Percentiles rank a stretch among this genome's conserved stretches.
phyloP scores from a whole-genome alignment of 2,113 vertebrate genomes.

The Genyomyrus donnyi region DNA sequence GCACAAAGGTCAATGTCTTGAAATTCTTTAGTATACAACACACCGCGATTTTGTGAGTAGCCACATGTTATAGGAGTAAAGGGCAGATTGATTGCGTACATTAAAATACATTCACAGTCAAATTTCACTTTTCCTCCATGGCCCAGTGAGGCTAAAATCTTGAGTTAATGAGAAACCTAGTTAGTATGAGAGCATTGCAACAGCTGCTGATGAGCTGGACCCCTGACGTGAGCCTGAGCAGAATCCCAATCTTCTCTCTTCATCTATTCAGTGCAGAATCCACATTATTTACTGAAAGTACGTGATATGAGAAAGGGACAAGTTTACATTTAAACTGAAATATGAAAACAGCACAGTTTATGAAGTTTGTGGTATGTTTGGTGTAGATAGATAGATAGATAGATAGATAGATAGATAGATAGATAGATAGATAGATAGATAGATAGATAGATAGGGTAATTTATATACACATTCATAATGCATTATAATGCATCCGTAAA shows the following conservation, averaged over 20 bases:
- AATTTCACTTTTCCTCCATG: not conserved
- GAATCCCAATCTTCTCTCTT: not conserved
- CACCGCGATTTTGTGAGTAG: not conserved
- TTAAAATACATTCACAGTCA: not conserved
- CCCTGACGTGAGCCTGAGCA: not conserved
- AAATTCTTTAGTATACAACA: not conserved
- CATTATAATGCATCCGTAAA: too few species aligned
- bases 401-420: too few species aligned
- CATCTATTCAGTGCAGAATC: not conserved
- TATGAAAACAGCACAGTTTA: not conserved
- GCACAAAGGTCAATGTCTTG: not conserved
- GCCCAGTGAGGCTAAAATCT: not conserved
- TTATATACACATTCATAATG: too few species aligned
- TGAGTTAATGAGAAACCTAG: slow-evolving; percentile 6
- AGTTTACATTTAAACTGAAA: not conserved
- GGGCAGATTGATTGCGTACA: not conserved
- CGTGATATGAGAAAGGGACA: not conserved
- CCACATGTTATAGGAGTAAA: not conserved
- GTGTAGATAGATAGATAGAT: not conserved
- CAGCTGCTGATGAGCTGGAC: slow-evolving; percentile 1
- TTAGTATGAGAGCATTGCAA: not conserved
- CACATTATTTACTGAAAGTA: not conserved
- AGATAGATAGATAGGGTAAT: not conserved
- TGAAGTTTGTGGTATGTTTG: not conserved
- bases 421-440: not conserved